phyloP scores from a whole-genome alignment of 2,888 invertebrate genomes.

The Hyles lineata region DNA sequence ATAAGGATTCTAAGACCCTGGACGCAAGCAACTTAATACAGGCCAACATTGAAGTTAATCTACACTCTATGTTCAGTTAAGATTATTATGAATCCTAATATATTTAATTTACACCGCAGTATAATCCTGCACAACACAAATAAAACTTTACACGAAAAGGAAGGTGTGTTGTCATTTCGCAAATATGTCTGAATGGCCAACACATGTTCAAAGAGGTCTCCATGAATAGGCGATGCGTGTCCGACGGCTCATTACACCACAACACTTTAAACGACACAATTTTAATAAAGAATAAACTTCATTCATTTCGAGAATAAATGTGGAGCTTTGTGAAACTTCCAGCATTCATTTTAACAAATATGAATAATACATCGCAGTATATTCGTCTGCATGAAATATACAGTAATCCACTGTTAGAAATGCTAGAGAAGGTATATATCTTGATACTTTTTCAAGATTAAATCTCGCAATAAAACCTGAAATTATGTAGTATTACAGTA shows the following conservation, averaged over 20 bases:
- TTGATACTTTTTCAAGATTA: no score
- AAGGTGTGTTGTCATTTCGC: slow-evolving; percentile 34
- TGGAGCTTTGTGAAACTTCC: neutral
- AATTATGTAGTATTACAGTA: no score
- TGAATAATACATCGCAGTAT: slow-evolving; percentile 5
- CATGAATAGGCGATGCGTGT: slow-evolving; percentile 50
- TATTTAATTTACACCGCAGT: no score
- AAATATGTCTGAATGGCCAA: slow-evolving; percentile 35
- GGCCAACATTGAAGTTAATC: no score
- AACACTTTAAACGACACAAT: slow-evolving; percentile 29
- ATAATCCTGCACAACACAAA: neutral
- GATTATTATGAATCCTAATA: no score
- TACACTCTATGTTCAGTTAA: no score
- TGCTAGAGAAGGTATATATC: no score
- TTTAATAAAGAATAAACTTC: slow-evolving; percentile 27
- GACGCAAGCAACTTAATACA: no score
- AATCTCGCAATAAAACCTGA: no score
- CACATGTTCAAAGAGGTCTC: slow-evolving; percentile 38
- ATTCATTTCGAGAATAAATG: slow-evolving; percentile 3
- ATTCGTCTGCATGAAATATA: no score
- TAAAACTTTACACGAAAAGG: slow-evolving; percentile 27
- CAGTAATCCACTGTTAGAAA: no score
- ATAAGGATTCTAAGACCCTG: no score
- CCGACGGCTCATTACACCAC: slow-evolving; percentile 39
- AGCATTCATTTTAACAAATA: neutral